These are phyloP conservation scores for Eupelmus urozonus DNA, from an alignment of 2,888 invertebrate species.

Conservation along the genomic window DNA sequence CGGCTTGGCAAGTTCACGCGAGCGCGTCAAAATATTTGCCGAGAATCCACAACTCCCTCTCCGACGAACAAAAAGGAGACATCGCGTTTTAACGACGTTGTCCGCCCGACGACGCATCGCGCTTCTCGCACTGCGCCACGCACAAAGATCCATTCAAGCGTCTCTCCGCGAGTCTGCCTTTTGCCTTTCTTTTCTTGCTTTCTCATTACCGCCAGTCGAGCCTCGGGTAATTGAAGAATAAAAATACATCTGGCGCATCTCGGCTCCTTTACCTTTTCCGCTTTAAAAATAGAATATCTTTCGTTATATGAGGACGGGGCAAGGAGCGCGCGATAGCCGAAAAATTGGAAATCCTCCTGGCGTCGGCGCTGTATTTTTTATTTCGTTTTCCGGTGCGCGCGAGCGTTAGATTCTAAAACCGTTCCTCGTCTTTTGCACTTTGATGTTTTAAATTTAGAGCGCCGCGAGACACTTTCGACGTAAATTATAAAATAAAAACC, in stretches of 20 bases:
- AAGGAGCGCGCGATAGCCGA: neutral
- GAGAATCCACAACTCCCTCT: neutral
- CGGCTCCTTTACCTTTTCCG: neutral
- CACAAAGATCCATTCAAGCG: constrained; percentile 57
- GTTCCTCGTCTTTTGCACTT: no score
- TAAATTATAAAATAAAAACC: no score
- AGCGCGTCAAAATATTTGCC: constrained; percentile 25
- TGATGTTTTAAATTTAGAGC: no score
- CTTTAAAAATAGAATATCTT: constrained; percentile 29
- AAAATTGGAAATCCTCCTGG: no score
- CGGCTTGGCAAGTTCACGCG: no score
- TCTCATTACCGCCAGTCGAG: constrained; percentile 38
- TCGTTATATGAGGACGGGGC: neutral
- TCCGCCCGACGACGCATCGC: constrained; percentile 30
- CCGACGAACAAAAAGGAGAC: constrained; percentile 1
- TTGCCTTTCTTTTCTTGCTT: constrained; percentile 6
- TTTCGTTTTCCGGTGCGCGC: no score
- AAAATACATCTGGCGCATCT: constrained; percentile 39
- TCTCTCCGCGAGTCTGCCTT: neutral
- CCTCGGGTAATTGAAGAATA: constrained; percentile 44
- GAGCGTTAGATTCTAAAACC: no score
- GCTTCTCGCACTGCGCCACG: neutral
- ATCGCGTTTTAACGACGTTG: constrained; percentile 51
- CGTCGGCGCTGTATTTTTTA: no score
- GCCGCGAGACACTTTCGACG: no score